phyloP scores from a whole-genome alignment of 2,797 vertebrate species.

The Benthosema pterotum region DNA sequence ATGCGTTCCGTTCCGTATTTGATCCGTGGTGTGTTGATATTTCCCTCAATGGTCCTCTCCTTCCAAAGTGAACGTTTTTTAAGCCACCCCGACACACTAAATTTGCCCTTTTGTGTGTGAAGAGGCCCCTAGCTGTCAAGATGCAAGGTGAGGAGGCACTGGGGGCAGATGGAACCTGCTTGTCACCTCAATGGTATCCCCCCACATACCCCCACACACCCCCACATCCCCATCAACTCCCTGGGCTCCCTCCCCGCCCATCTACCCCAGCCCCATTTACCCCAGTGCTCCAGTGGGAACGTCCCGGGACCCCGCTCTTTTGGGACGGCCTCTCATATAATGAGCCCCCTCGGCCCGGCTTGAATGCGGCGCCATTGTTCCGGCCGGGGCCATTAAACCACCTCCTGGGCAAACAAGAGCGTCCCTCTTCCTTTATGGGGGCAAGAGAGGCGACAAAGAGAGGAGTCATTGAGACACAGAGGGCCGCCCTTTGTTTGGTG shows the following conservation, averaged over 20 bases:
- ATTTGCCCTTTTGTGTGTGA: conserved; percentile 85
- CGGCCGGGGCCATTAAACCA: conserved; percentile 90
- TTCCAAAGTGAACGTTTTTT: conserved; percentile 87
- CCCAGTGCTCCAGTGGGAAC: conserved; percentile 88
- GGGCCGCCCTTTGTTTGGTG: conserved; percentile 91
- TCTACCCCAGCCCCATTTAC: conserved; percentile 89
- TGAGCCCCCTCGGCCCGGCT: conserved; percentile 85
- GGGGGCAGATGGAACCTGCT: conserved; percentile 97
- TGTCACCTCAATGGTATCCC: conserved; percentile 89
- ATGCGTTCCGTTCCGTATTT: conserved; percentile 77
- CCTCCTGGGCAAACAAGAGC: conserved; percentile 95
- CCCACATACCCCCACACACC: conserved; percentile 81
- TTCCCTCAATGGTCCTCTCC: conserved; percentile 83
- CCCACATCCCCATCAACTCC: conserved; percentile 71
- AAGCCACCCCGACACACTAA: conserved; percentile 84
- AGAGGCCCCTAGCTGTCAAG: conserved; percentile 85
- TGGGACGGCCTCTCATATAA: conserved; percentile 88
- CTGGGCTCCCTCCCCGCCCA: conserved; percentile 73
- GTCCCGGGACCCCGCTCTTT: conserved; percentile 86
- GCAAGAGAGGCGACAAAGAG: conserved; percentile 88
- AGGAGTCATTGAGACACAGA: conserved; percentile 91
- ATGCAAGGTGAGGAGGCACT: conserved; percentile 93
- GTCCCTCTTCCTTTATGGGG: conserved; percentile 93
- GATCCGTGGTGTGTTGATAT: conserved; percentile 82
- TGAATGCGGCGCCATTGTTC: conserved; percentile 94